Base-by-base conservation (phyloP, 2,113 vertebrate genomes). In the Crotalus horridus region DNA sequence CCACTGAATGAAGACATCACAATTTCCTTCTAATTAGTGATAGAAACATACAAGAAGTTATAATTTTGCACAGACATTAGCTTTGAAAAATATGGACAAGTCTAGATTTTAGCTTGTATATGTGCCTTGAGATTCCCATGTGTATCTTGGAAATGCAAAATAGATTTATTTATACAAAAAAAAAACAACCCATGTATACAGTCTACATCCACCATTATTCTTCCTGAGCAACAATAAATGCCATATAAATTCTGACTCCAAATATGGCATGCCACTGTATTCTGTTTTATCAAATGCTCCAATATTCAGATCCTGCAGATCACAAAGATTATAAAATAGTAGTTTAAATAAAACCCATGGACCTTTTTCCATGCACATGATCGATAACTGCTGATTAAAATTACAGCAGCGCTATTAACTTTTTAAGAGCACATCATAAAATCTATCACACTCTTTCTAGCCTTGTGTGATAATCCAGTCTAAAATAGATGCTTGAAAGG, bases 391-490 rank as follows among this genome's bases (percentile, higher is more conserved):
- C 89, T 11, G 89, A 94, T 81, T 90, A 61, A 90, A 96, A 96
- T 96, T 95, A 94, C 39, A 95, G 13, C 87, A 95, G 61, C 53
- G 58, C 39, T 87, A 95, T 94, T 96, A 96, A 94, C 88, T 58
- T 95, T 54, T 97, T 97, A 95, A 97, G 56, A 93, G 88, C 3
- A 93, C 4, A 10, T 92, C 88, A 93, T 97, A 96, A 96, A 95
- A 26, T 92, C 96, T 95, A 33, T 39, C 23, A 10, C 11, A 26
- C 26, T n/a, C 20, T 21, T 6, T 53, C 24, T 90, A 96, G 56
- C 48, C 92, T 39, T 26, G 0, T 93, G 56, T 61, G 94, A 59
- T 91, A 95, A 94, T 90, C 89, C 90, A 93, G 94, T 96, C 96
- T 89, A 85, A 81, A 81, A n/a, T 54, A 88, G 29, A 5, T 6